phyloP scores from a whole-genome alignment of 1,140 invertebrate genomes.

The Drosophila bocqueti region DNA sequence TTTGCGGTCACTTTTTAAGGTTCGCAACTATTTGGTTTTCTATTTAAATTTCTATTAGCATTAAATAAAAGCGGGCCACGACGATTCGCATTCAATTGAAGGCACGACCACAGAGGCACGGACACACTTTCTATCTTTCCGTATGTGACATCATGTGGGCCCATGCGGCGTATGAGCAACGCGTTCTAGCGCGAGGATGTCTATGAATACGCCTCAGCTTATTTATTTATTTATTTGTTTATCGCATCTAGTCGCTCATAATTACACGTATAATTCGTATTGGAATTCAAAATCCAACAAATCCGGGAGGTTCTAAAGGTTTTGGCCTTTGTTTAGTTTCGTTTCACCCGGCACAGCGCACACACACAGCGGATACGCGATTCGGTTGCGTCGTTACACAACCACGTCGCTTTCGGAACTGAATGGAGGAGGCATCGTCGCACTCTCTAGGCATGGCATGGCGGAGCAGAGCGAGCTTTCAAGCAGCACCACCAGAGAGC shows the following conservation, averaged over 20 bases:
- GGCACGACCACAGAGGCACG: slow-evolving; percentile 32
- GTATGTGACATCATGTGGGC: slow-evolving; percentile 63
- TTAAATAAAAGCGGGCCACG: slow-evolving; percentile 58
- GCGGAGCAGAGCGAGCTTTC: slow-evolving; percentile 31
- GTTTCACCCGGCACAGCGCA: slow-evolving; percentile 36
- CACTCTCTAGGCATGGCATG: neutral
- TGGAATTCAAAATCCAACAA: slow-evolving; percentile 33
- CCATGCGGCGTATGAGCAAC: slow-evolving; percentile 65
- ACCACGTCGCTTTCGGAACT: slow-evolving; percentile 80
- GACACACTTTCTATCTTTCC: slow-evolving; percentile 67
- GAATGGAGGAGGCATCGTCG: slow-evolving; percentile 36
- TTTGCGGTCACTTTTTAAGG: slow-evolving; percentile 13
- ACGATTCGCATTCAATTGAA: slow-evolving; percentile 64
- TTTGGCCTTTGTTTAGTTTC: slow-evolving; percentile 42
- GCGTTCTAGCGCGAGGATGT: slow-evolving; percentile 12
- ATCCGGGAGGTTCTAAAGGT: slow-evolving; percentile 24
- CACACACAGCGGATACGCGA: slow-evolving; percentile 44
- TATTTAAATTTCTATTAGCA: slow-evolving; percentile 77
- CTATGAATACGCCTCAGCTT: neutral
- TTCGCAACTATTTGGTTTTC: slow-evolving; percentile 16
- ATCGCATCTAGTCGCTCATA: slow-evolving; percentile 26
- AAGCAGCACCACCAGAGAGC: neutral
- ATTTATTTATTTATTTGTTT: slow-evolving; percentile 29
- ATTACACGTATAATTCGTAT: slow-evolving; percentile 46
- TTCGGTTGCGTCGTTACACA: slow-evolving; percentile 74